Evolutionary conservation across 2,797 vertebrate genomes (phyloP).

Genomic region (Microcaecilia unicolor): DNA sequence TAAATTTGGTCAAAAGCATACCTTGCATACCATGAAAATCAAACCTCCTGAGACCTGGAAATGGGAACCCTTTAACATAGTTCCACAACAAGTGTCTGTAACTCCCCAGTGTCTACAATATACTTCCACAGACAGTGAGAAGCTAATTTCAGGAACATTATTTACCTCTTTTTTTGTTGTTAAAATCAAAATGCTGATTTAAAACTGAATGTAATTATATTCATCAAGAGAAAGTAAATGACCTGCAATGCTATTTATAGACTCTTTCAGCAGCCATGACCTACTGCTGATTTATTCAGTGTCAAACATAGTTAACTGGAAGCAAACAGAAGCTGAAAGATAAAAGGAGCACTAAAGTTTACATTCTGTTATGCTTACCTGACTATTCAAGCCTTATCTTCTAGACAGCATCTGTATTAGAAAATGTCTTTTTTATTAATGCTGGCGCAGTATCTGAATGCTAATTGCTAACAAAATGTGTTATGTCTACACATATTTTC

Average conservation of each 20-base stretch:
- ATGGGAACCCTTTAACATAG: too few relatives aligned
- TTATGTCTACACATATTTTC: constrained; percentile 1
- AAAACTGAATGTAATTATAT: constrained; percentile 13
- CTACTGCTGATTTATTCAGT: constrained; percentile 10
- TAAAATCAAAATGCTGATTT: too few relatives aligned
- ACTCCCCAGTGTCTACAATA: too few relatives aligned
- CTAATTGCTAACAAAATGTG: constrained; percentile 17
- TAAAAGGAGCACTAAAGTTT: constrained; percentile 7
- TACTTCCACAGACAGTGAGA: too few relatives aligned
- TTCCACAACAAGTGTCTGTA: too few relatives aligned
- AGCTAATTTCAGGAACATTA: too few relatives aligned
- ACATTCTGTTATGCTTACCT: too few relatives aligned
- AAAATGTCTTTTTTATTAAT: neutral
- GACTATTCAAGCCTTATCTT: too few relatives aligned
- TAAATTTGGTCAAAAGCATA: too few relatives aligned
- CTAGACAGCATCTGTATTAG: constrained; percentile 13
- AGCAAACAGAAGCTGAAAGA: constrained; percentile 12
- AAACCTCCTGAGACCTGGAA: too few relatives aligned
- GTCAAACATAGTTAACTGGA: constrained; percentile 9
- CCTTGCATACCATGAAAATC: too few relatives aligned
- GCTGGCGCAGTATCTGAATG: constrained; percentile 5
- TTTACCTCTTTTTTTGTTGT: too few relatives aligned
- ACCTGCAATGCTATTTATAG: constrained; percentile 22
- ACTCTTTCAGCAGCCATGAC: constrained; percentile 13
- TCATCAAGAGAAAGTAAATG: constrained; percentile 23